Evolutionary conservation across 92 coral and sea anemone species (phyloP).

Genomic region (Heteractis magnifica): DNA sequence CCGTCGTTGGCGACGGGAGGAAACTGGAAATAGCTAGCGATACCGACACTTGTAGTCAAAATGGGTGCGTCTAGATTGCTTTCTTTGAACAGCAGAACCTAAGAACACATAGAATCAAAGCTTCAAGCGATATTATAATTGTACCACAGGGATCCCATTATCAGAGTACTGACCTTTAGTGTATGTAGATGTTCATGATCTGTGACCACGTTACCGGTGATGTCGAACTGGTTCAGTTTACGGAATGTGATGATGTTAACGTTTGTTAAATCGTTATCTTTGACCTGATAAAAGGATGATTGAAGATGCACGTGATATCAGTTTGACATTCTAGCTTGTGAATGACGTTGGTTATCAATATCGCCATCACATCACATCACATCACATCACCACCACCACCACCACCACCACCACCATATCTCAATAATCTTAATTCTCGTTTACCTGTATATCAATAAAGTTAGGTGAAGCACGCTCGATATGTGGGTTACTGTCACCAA

Average conservation of each 20-base stretch:
- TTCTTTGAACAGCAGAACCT: conserved; percentile 89
- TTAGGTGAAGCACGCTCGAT: conserved; percentile 88
- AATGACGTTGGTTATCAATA: no score
- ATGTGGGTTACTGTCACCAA: conserved; percentile 86
- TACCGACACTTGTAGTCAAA: conserved; percentile 75
- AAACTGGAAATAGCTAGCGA: conserved; percentile 95
- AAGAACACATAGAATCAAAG: neutral
- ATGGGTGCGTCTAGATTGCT: conserved; percentile 85
- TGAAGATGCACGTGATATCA: neutral
- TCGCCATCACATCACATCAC: no score
- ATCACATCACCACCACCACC: no score
- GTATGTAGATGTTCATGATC: conserved; percentile 79
- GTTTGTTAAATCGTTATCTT: conserved; percentile 62
- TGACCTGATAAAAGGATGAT: conserved; percentile 47
- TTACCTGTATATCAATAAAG: conserved; percentile 84
- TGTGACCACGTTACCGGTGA: conserved; percentile 88
- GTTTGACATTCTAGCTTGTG: neutral
- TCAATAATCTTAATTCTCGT: neutral
- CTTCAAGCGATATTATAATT: no score
- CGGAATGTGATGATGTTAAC: conserved; percentile 94
- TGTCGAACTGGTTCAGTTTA: conserved; percentile 80
- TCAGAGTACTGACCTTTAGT: conserved; percentile 60
- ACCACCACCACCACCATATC: neutral
- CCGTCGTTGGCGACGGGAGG: conserved; percentile 91
- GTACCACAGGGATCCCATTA: neutral